Percentiles rank a stretch among this genome's conserved stretches.
These are phyloP conservation scores for Brachyrhaphis roseni DNA, from an alignment of 2,797 vertebrate species.

Conservation along the genomic window DNA sequence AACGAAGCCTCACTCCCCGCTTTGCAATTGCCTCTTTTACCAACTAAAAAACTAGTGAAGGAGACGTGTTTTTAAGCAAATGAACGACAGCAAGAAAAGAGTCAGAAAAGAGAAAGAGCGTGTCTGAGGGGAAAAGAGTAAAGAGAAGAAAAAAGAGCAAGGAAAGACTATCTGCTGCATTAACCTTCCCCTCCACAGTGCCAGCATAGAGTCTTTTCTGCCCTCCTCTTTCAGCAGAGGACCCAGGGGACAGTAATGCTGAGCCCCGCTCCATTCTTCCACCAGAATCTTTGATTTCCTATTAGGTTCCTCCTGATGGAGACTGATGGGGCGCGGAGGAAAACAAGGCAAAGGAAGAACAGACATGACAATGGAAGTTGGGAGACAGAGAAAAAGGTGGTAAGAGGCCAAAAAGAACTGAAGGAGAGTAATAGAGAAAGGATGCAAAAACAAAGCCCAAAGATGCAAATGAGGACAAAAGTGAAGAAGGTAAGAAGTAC, in stretches of 20 bases:
- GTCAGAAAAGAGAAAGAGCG: constrained; percentile 36
- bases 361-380: constrained; percentile 30
- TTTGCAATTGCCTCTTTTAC: constrained; percentile 15
- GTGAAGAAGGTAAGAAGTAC: not conserved
- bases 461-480: constrained; percentile 7
- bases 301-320: constrained; percentile 99
- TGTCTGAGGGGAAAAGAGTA: constrained; percentile 60
- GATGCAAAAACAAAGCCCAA: constrained; percentile 29
- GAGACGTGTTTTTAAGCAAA: constrained; percentile 19
- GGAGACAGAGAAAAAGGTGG: constrained; percentile 30
- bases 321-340: constrained; percentile 74
- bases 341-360: constrained; percentile 46
- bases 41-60: constrained; percentile 10
- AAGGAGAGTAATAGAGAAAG: constrained; percentile 31
- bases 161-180: constrained; percentile 98
- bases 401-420: constrained; percentile 20
- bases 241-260: constrained; percentile 97
- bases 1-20: constrained; percentile 32
- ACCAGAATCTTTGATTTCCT: constrained; percentile 97
- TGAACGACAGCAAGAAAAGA: constrained; percentile 39
- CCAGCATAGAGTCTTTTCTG: constrained; percentile 87
- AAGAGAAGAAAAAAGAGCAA: constrained; percentile 79
- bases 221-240: constrained; percentile 97
- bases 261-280: constrained; percentile 95
- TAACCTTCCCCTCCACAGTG: constrained; percentile 90